Base-by-base conservation (phyloP, 35 echinoderm and acorn worm genomes). In the Acanthaster planci region DNA sequence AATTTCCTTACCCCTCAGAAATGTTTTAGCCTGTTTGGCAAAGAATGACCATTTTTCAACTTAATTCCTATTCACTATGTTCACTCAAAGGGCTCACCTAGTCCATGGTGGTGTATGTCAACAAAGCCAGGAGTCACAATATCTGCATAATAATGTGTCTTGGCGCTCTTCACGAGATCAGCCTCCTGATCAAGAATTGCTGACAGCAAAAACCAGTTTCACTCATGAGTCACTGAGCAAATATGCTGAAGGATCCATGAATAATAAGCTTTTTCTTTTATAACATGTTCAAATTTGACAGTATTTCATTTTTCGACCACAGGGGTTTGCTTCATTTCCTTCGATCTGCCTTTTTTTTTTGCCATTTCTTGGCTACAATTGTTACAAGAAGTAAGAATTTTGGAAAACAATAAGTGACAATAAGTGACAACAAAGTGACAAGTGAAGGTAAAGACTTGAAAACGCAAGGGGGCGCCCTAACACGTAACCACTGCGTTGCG, bases 91-190 rank as follows among this genome's bases (percentile, higher is more conserved):
- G 27, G 42, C 40, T 26, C 81, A 93, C 91, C 81, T 57, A 93
- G 51, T 35, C 91, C 91, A 93, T 93, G 91, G 36, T 88, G 85
- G 23, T 93, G 91, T 53, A 93, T 93, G 52, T 93, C 91, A 16
- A 93, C 60, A 31, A 93, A 88, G 0, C 91, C 85, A 2, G 91
- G 91, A 2, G 91, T 93, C 10, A 93, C 91, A 29, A 88, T 84
- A 22, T 87, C 91, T 44, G 91, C 91, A 93, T 51, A 75, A 36
- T 93, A 87, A 51, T 87, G 85, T 27, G 87, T 52, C 30, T 23
- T 39, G 18, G 85, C 79, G 22, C 80, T 58, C 50, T 93, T 93
- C 32, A 87, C 85, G 1, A 87, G 40, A 40, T 93, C 91, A 31
- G 85, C 83, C 57, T 93, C 86, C 79, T 87, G 84, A 21, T 84